Evolutionary conservation across 1,140 invertebrate genomes (phyloP).

Genomic region (Drosophila tropicalis): DNA sequence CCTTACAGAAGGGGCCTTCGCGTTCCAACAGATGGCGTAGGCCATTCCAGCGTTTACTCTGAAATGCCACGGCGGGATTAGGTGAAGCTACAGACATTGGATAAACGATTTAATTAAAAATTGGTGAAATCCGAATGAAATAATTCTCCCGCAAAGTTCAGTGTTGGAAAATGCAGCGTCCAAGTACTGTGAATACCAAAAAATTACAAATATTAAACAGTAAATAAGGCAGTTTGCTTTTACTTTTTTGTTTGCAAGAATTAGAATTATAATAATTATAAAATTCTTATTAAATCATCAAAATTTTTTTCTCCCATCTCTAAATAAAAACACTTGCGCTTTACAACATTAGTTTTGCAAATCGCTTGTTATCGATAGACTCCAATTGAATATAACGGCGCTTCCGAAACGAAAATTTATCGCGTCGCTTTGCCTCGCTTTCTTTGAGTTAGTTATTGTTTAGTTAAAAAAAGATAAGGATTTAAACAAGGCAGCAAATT

Average conservation of each 20-base stretch:
- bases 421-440: constrained; percentile 70
- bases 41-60: constrained; percentile 88
- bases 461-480: constrained; percentile 3
- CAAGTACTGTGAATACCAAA: too few species aligned
- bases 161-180: background rate
- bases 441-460: constrained; percentile 30
- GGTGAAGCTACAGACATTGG: constrained; percentile 60
- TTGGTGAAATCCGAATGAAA: constrained; percentile 19
- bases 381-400: constrained; percentile 75
- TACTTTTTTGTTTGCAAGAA: too few species aligned
- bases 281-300: too few species aligned
- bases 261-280: too few species aligned
- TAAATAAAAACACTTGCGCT: background rate
- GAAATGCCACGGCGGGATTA: constrained; percentile 47
- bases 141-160: constrained; percentile 18
- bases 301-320: too few species aligned
- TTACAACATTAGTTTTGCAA: background rate
- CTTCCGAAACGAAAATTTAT: constrained; percentile 37
- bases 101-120: constrained; percentile 8
- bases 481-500: background rate
- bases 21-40: constrained; percentile 94
- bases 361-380: constrained; percentile 10
- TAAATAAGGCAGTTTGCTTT: too few species aligned
- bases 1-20: constrained; percentile 96
- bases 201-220: too few species aligned